phyloP scores from a whole-genome alignment of 53 echinoderm and acorn worm genomes.

The Paracentrotus lividus region DNA sequence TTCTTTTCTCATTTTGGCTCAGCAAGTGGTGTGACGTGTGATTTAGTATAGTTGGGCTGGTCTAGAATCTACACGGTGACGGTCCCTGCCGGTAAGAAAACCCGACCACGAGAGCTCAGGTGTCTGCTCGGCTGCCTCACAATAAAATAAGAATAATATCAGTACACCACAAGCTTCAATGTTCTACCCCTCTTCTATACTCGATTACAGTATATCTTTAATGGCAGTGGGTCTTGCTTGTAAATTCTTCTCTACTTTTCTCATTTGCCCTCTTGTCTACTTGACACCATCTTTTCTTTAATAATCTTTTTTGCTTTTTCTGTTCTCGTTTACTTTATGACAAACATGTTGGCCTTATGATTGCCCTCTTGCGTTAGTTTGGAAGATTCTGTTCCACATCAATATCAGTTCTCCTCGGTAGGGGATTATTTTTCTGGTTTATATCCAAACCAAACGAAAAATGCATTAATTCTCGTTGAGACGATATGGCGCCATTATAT shows the following conservation, averaged over 20 bases:
- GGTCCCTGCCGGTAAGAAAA: slow-evolving; percentile 34
- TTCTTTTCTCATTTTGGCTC: slow-evolving; percentile 52
- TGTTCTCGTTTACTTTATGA: slow-evolving; percentile 49
- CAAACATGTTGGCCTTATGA: slow-evolving; percentile 50
- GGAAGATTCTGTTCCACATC: background rate
- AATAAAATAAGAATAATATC: background rate
- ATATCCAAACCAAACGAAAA: background rate
- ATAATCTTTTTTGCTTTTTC: slow-evolving; percentile 50
- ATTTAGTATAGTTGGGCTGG: slow-evolving; percentile 65
- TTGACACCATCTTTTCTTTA: background rate
- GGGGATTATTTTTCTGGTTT: slow-evolving; percentile 13
- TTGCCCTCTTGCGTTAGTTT: slow-evolving; percentile 34
- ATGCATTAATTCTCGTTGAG: background rate
- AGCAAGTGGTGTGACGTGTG: slow-evolving; percentile 59
- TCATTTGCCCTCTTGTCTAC: background rate
- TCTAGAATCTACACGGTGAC: slow-evolving; percentile 37
- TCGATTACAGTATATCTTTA: slow-evolving; percentile 20
- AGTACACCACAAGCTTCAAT: slow-evolving; percentile 24
- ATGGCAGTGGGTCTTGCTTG: slow-evolving; percentile 23
- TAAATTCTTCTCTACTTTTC: background rate
- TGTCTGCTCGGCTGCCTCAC: background rate
- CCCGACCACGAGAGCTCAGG: slow-evolving; percentile 24
- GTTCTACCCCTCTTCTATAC: slow-evolving; percentile 18
- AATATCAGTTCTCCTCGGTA: slow-evolving; percentile 1
- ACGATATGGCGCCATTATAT: slow-evolving; percentile 34